Conservation (phyloP, 2,113 vertebrate species). For the Aplodontia rufa region DNA sequence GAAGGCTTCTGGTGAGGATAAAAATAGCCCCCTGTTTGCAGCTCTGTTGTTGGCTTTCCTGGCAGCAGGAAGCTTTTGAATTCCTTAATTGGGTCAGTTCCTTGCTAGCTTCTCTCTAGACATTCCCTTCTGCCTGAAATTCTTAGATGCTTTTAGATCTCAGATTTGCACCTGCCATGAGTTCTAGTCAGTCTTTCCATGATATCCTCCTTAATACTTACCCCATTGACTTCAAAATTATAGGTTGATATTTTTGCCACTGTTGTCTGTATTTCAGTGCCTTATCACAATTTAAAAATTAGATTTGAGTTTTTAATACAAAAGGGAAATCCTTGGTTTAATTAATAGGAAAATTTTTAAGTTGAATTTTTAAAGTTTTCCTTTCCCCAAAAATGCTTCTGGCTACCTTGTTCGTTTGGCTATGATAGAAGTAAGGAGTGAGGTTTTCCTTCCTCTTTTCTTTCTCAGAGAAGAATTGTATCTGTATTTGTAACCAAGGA, state of each 20-base stretch:
- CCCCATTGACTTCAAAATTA: not conserved
- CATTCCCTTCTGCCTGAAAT: conserved; percentile 50
- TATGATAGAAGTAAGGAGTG: conserved; percentile 14
- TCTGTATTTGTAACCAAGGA: not conserved
- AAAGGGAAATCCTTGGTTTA: conserved; percentile 3
- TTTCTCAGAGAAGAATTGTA: not conserved
- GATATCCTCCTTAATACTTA: not conserved
- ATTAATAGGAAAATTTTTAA: not conserved
- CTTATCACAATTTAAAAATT: conserved; percentile 39
- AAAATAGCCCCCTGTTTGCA: conserved; percentile 76
- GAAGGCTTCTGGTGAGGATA: conserved; percentile 66
- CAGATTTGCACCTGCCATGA: not conserved
- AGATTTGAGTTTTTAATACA: conserved; percentile 13
- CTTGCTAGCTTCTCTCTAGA: conserved; percentile 57
- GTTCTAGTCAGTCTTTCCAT: not conserved
- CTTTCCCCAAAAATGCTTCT: conserved; percentile 13
- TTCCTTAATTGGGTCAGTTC: conserved; percentile 76
- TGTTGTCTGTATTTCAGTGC: not conserved
- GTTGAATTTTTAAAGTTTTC: conserved; percentile 41
- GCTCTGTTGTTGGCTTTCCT: conserved; percentile 69
- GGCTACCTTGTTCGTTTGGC: not conserved
- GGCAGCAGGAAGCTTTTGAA: conserved; percentile 78
- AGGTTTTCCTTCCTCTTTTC: not conserved
- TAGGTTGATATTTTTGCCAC: not conserved
- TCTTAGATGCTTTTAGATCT: conserved; percentile 51